Evolutionary conservation across 1,140 invertebrate genomes (phyloP).

Genomic region (Papilio helenus): DNA sequence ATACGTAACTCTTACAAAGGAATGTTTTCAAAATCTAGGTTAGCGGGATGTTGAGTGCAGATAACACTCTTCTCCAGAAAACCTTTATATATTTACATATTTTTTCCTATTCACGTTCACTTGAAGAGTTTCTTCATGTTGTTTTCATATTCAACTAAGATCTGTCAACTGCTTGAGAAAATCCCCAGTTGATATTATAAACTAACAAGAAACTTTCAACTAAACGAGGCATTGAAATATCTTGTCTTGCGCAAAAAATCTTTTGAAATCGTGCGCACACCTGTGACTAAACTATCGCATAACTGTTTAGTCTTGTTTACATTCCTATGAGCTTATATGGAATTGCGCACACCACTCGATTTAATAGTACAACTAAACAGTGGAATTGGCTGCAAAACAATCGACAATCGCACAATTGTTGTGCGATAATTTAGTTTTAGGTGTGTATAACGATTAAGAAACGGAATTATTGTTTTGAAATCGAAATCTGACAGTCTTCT

Average conservation of each 20-base stretch:
- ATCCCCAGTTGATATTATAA: too few relatives aligned
- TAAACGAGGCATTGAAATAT: too few relatives aligned
- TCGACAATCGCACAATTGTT: too few relatives aligned
- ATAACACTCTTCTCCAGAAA: neutral
- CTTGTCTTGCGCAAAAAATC: too few relatives aligned
- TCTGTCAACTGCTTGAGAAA: neutral
- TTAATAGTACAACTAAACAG: too few relatives aligned
- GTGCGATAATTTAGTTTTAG: neutral
- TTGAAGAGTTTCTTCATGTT: neutral
- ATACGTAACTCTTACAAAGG: constrained; percentile 1
- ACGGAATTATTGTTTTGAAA: neutral
- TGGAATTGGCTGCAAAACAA: too few relatives aligned
- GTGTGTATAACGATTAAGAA: neutral
- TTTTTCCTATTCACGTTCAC: neutral
- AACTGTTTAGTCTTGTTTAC: too few relatives aligned
- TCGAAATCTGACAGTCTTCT: neutral
- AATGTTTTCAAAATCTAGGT: neutral
- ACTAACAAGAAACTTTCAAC: too few relatives aligned
- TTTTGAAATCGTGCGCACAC: too few relatives aligned
- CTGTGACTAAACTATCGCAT: too few relatives aligned
- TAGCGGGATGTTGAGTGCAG: neutral
- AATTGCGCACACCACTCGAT: too few relatives aligned
- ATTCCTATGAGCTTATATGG: too few relatives aligned
- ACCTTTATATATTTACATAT: neutral
- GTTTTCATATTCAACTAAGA: neutral